Evolutionary conservation across 2,888 invertebrate genomes (phyloP), one percentile per base, ranked within the genome.

Genomic region (Odontocolon sp.): DNA sequence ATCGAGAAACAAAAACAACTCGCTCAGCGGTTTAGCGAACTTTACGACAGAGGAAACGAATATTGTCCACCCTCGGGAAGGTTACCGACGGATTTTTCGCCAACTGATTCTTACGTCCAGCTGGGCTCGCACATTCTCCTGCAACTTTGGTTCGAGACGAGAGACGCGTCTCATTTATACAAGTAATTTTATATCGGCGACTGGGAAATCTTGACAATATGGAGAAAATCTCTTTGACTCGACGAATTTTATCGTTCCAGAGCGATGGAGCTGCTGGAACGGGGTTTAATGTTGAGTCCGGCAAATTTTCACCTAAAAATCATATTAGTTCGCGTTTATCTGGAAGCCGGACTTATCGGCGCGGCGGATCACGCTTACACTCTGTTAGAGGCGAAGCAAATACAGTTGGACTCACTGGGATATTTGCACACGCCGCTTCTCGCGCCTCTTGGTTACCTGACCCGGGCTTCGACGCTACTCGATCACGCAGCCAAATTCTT

Each of bases 321-420:
- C 82, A 91, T 98, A 45, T 93, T 97, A 4, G 92, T 98, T 66
- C 94, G 95, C 83, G 92, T 96, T 16, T 98, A 98, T 89, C 95
- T 90, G 50, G 90, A 90, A 81, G 86, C 87, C 66, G 90, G 90
- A 75, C 79, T 90, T 16, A 84, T 88, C 56, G 87, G 85, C 23
- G 88, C 87, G 16, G 90, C 90, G 6, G 85, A 89, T 82, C 84
- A 87, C 73, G 81, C 83, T 0, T 89, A 87, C 59, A 75, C 84
- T 33, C 83, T 88, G 64, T 91, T 99, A 87, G 98, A 98, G 87
- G 93, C 97, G 71, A 99, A 99, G 91, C 97, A 98, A 91, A 94
- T 98, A 83, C 98, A 98, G 91, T 92, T 98, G 87, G 97, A 98
- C 90, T 96, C 98, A 0, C 91, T 99, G 89, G 97, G 98, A 81